Base-by-base conservation (phyloP, 2,113 vertebrate genomes). In the Lates calcarifer region DNA sequence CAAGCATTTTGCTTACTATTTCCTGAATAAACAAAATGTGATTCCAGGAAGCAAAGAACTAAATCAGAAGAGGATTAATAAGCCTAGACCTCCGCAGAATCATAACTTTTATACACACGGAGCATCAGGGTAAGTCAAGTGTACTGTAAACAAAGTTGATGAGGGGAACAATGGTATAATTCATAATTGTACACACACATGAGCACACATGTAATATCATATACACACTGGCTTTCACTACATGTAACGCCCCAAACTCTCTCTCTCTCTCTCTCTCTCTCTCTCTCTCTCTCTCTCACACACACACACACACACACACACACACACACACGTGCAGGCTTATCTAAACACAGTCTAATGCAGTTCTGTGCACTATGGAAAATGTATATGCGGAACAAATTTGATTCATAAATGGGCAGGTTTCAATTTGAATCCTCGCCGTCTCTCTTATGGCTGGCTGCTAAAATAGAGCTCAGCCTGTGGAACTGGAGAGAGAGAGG, bases 401-500 rank as follows among this genome's bases (percentile, higher is more conserved):
- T 86, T 86, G 82, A 94, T 93, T 94, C 90, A 92, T 93, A 95
- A 95, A 94, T 87, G 87, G 87, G 77, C 91, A 93, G 87, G 91
- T 94, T 94, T 94, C 90, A 90, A 91, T 92, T 93, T 93, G 77
- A 93, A 86, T 90, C 68, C 66, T 75, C 11, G 75, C 85, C 85
- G 79, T 82, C 89, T 82, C 86, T 88, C 79, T 77, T 85, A 87
- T 80, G 85, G 89, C 82, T 80, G 87, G 88, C 90, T 88, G 88
- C 89, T 88, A 83, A 94, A 93, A 93, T 91, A 84, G 89, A 92
- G 91, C 88, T 89, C 76, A 85, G 72, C 60, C 76, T 89, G 85
- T 88, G 85, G 84, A 93, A 90, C 86, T 60, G 35, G 66, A 56
- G 74, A 35, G 62, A 24, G 60, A 39, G 41, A 5, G 35, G 41